Evolutionary conservation across 2,797 vertebrate genomes (phyloP), one percentile per base, ranked within the genome.

Genomic region (Siniperca obscura): DNA sequence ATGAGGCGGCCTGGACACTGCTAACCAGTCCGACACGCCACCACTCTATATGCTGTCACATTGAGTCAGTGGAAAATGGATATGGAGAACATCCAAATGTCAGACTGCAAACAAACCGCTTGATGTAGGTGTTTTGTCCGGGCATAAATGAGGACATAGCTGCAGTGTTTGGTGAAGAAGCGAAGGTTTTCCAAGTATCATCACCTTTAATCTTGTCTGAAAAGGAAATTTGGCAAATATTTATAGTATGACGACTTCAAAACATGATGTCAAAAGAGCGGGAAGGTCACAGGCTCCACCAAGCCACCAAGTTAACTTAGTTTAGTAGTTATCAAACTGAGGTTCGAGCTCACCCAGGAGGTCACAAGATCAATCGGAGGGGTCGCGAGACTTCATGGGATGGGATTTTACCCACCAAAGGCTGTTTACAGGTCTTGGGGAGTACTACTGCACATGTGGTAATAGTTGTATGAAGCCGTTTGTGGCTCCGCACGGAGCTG

Each of bases 1-100:
- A 96, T 89, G 90, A 88, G 80, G 84, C 79, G n/a, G 82, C 74
- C 68, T 25, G 44, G 75, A 61, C 52, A 7, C 75, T 21, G n/a
- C 44, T 14, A 22, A 70, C 60, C 36, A 38, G 1, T 53, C 46
- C 10, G 67, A 60, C 80, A 40, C 55, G 14, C 40, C 48, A 22
- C 38, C 83, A 44, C 70, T 60, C 50, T 62, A 68, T 27, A 57
- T 3, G 4, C 44, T 48, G 36, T 81, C 87, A 76, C 84, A 78
- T 67, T 84, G 80, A 90, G 77, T 88, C 72, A 80, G 46, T 27
- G 38, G 52, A 52, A 72, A 70, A 60, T 44, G 48, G 83, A 60
- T 57, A 65, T n/a, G 12, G 44, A 48, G 75, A 80, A 52, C 42
- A 52, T 72, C 36, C 59, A 91, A 91, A 92, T 89, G 85, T 90